Evolutionary conservation across 2,113 vertebrate species (phyloP).

Genomic region (Pelusios castaneus): DNA sequence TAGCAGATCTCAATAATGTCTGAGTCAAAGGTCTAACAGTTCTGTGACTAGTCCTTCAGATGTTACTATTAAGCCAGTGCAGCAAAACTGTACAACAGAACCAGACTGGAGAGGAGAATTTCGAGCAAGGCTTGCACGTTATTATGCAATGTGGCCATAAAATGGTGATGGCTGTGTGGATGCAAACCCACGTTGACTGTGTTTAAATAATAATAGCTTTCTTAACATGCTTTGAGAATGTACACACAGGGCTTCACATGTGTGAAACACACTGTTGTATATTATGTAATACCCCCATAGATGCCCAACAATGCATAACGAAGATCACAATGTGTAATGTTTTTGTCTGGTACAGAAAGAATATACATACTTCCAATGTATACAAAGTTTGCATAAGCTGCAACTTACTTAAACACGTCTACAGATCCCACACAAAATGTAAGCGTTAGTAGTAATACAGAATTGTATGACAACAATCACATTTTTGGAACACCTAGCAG

Average conservation of each 20-base stretch:
- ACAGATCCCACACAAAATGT: not conserved
- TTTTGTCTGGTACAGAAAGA: not conserved
- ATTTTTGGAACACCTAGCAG: accelerated
- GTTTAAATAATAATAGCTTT: not conserved
- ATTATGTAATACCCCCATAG: accelerated
- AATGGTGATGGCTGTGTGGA: not conserved
- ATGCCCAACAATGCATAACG: not conserved
- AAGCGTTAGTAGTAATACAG: not conserved
- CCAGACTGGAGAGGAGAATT: not conserved
- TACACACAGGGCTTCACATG: accelerated
- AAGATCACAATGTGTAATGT: not conserved
- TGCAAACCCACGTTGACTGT: not conserved
- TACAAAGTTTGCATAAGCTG: not conserved
- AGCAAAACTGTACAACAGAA: not conserved
- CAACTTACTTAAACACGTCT: not conserved
- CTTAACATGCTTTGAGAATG: not conserved
- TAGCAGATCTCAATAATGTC: not conserved
- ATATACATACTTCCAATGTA: not conserved
- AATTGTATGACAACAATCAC: accelerated
- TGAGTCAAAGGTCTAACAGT: not conserved
- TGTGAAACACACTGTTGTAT: accelerated
- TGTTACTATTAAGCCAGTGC: not conserved
- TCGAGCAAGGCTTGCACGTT: not conserved
- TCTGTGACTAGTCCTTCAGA: not conserved
- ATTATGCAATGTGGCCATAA: not conserved